Evolutionary conservation across 2,113 vertebrate species (phyloP).

Genomic region (Lagopus leucura): DNA sequence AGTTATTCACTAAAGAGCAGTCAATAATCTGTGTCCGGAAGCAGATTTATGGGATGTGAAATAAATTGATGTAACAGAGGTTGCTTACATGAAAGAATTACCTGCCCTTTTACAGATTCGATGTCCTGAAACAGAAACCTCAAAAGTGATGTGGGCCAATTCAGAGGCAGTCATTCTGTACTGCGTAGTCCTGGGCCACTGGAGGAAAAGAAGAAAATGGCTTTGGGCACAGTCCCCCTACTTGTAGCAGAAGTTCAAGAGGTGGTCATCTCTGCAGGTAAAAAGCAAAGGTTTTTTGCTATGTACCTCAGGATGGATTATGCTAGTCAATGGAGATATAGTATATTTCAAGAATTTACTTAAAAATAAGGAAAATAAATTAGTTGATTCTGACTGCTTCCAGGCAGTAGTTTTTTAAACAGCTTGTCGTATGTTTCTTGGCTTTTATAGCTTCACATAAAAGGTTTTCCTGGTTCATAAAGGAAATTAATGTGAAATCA

Average conservation of each 20-base stretch:
- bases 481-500: constrained; percentile 56
- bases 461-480: constrained; percentile 33
- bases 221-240: neutral
- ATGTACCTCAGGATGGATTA: neutral
- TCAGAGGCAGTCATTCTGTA: neutral
- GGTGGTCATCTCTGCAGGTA: neutral
- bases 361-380: constrained; percentile 9
- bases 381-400: neutral
- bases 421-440: constrained; percentile 48
- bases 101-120: constrained; percentile 5
- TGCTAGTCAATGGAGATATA: neutral
- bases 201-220: neutral
- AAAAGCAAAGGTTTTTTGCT: neutral
- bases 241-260: neutral
- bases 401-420: constrained; percentile 47
- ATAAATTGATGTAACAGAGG: constrained; percentile 51
- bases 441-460: neutral
- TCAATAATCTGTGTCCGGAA: constrained; percentile 65
- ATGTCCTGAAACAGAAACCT: constrained; percentile 15
- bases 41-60: constrained; percentile 18
- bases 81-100: neutral
- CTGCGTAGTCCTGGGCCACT: neutral
- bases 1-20: constrained; percentile 65
- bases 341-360: neutral
- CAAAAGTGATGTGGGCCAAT: neutral